Conservation (phyloP, 2,888 invertebrate species). For the Spilarctia lutea region DNA sequence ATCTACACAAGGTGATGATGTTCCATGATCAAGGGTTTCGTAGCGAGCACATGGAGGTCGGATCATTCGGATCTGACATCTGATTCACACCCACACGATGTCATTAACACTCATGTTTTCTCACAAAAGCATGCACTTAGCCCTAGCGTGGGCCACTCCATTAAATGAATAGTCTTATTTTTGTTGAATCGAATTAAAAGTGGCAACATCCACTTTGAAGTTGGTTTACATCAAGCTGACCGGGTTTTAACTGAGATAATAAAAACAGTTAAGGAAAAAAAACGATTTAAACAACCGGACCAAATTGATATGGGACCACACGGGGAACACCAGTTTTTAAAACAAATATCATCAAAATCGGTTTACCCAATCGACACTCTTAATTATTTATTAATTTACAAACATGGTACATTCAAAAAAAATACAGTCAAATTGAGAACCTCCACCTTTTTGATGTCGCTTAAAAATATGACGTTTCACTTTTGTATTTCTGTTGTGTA, state of each 20-base stretch:
- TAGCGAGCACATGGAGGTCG: background rate
- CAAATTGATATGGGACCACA: too few relatives aligned
- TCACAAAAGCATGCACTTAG: background rate
- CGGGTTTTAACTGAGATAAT: too few relatives aligned
- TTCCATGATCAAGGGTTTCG: slow-evolving; percentile 27
- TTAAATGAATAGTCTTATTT: background rate
- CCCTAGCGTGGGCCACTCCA: background rate
- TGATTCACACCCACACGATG: slow-evolving; percentile 1
- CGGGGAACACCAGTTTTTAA: too few relatives aligned
- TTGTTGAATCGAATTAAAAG: background rate
- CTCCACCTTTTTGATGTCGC: too few relatives aligned
- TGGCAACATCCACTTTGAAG: background rate
- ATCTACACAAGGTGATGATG: slow-evolving; percentile 28
- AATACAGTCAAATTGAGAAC: too few relatives aligned
- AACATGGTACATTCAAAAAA: too few relatives aligned
- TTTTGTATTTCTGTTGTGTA: too few relatives aligned
- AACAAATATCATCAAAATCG: too few relatives aligned
- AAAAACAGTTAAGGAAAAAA: too few relatives aligned
- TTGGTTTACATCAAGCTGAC: background rate
- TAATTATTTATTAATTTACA: too few relatives aligned
- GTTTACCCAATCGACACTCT: too few relatives aligned
- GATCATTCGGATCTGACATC: background rate
- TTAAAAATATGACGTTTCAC: background rate
- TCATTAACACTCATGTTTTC: background rate
- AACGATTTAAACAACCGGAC: too few relatives aligned